Percentiles rank a stretch among this genome's conserved stretches.
phyloP scores from a whole-genome alignment of 1,140 invertebrate genomes.

The Melitaea cinxia region DNA sequence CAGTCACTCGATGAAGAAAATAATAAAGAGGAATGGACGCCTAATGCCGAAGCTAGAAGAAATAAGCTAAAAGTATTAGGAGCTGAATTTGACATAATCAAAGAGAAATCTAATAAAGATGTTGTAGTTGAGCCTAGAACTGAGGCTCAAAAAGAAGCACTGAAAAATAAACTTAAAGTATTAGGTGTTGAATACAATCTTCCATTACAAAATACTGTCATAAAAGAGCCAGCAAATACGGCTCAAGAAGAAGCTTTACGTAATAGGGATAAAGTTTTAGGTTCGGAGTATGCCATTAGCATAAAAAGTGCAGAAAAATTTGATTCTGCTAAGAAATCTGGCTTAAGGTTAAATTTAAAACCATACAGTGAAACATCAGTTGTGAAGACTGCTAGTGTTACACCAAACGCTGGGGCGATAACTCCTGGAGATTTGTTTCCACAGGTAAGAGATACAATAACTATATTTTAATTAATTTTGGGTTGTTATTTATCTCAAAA shows the following conservation, averaged over 20 bases:
- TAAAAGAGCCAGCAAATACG: conserved; percentile 54
- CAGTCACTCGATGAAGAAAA: conserved; percentile 61
- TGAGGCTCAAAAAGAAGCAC: conserved; percentile 66
- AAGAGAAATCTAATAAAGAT: conserved; percentile 33
- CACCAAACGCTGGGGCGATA: conserved; percentile 54
- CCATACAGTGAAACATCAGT: conserved; percentile 50
- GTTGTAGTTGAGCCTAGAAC: conserved; percentile 49
- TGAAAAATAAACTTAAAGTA: conserved; percentile 65
- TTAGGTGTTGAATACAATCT: conserved; percentile 71
- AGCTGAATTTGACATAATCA: conserved; percentile 48
- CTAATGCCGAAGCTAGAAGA: conserved; percentile 56
- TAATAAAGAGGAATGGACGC: conserved; percentile 50
- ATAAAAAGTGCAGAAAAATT: conserved; percentile 31
- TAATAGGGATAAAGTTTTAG: conserved; percentile 50
- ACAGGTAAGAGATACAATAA: conserved; percentile 46
- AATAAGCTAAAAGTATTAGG: conserved; percentile 68
- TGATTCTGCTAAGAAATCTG: conserved; percentile 53
- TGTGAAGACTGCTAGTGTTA: conserved; percentile 31
- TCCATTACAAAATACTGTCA: conserved; percentile 40
- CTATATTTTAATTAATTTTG: neutral
- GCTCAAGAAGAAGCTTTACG: conserved; percentile 62
- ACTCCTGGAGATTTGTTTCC: conserved; percentile 73
- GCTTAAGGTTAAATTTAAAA: conserved; percentile 73
- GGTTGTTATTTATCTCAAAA: conserved; percentile 27
- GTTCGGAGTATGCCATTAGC: conserved; percentile 50